Evolutionary conservation across 1,140 invertebrate genomes (phyloP), one percentile per base, ranked within the genome.

Genomic region (Danaus plexippus): DNA sequence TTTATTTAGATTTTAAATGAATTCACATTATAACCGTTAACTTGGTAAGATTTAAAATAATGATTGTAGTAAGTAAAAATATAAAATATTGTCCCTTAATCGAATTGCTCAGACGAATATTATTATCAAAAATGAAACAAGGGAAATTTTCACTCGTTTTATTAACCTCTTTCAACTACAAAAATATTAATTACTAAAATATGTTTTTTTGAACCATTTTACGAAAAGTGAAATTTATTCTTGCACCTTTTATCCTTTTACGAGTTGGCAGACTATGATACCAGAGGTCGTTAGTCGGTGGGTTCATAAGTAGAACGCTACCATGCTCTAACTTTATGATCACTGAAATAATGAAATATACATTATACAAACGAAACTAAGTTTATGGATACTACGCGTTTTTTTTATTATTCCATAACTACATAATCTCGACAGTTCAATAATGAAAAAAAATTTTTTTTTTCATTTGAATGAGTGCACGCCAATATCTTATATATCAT

Each of bases 151-250:
- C 22, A 32, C 22, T 32, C 22, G 2, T 32, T 32, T 32, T 32
- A 32, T 32, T 32, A 32, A 5, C 22, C 2, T 32, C 5, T 4
- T 8, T 32, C 2, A 32, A 6, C 7, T 7, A 32, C 22, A 32
- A 32, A 15, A 32, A 43, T 11, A 48, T 10, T 48, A 12, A 15
- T 8, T 48, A 13, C 47, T 48, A 48, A 13, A 15, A 8, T 48
- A 12, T 15, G 1, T 57, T 61, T 47, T 61, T 56, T 9, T 11
- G n/a, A 9, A 63, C 57, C 66, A 86, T 82, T 69, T 89, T 90
- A 61, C 91, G 81, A 68, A 94, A 94, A 11, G 92, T 94, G 72
- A 94, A 88, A 83, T 94, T 94, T 42, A 94, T 89, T 73, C 92
- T 79, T 42, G 90, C 77, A 43, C 88, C 88, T 13, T 60, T 41